A percentile compares a stretch with the other conserved stretches of the same genome.
Conservation (phyloP, 1,140 invertebrate genomes). For the Neuroterus valhalla region DNA sequence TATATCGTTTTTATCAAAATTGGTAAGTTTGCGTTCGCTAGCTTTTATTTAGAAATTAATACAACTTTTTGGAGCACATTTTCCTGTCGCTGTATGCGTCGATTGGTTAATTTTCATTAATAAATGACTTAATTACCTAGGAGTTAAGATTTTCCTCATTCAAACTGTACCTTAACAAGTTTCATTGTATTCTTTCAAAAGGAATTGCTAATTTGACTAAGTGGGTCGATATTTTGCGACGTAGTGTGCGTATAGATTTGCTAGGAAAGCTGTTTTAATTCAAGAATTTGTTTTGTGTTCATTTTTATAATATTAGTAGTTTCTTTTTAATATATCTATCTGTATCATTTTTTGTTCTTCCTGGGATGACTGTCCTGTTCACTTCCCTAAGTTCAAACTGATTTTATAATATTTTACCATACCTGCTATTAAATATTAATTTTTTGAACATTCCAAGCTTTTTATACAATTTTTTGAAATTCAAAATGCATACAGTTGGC, state of each 20-base stretch:
- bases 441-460: too few species aligned
- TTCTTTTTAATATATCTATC: too few species aligned
- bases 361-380: too few species aligned
- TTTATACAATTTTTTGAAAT: too few species aligned
- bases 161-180: neutral
- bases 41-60: neutral
- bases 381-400: too few species aligned
- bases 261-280: neutral
- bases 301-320: too few species aligned
- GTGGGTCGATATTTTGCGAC: slow-evolving; percentile 19
- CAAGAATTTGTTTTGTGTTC: too few species aligned
- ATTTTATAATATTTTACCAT: too few species aligned
- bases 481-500: too few species aligned
- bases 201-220: neutral
- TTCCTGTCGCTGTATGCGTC: neutral
- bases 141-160: neutral
- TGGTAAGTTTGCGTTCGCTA: slow-evolving; percentile 4
- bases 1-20: neutral
- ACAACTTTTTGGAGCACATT: neutral
- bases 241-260: neutral
- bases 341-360: too few species aligned
- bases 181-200: slow-evolving; percentile 13
- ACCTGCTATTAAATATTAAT: too few species aligned
- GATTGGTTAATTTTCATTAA: neutral
- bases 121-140: neutral